phyloP scores from a whole-genome alignment of 2,888 invertebrate genomes.

The Cheilosia urbana region DNA sequence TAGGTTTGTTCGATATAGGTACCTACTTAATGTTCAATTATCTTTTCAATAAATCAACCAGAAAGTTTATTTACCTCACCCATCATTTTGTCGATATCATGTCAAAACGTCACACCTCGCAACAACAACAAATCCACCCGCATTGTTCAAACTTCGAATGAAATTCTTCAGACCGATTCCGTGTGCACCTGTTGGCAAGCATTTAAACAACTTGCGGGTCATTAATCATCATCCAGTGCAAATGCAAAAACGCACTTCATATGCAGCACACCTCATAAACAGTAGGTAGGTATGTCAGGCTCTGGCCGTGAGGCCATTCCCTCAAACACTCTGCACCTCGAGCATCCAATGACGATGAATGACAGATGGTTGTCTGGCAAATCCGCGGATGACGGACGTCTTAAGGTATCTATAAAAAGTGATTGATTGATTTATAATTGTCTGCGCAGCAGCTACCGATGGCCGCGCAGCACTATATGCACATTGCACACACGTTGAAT shows the following conservation, averaged over 20 bases:
- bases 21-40: not conserved
- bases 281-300: not conserved
- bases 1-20: not conserved
- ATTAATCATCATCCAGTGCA: constrained; percentile 47
- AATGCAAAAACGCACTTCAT: constrained; percentile 40
- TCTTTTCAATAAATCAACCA: constrained; percentile 1
- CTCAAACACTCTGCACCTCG: constrained; percentile 4
- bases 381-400: constrained; percentile 58
- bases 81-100: constrained; percentile 11
- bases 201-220: not conserved
- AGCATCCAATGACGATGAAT: constrained; percentile 51
- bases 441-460: constrained; percentile 60
- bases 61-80: constrained; percentile 25
- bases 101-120: constrained; percentile 25
- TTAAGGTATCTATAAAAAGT: constrained; percentile 36
- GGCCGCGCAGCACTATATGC: constrained; percentile 37
- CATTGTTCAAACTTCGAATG: constrained; percentile 30
- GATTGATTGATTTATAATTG: constrained; percentile 75
- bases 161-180: constrained; percentile 42
- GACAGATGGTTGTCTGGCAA: constrained; percentile 67
- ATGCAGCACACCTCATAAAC: constrained; percentile 58
- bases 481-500: constrained; percentile 20
- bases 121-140: constrained; percentile 17
- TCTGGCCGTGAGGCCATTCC: constrained; percentile 9
- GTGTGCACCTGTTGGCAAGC: constrained; percentile 52